Evolutionary conservation across 2,113 vertebrate species (phyloP).

Genomic region (Hydropotes inermis): DNA sequence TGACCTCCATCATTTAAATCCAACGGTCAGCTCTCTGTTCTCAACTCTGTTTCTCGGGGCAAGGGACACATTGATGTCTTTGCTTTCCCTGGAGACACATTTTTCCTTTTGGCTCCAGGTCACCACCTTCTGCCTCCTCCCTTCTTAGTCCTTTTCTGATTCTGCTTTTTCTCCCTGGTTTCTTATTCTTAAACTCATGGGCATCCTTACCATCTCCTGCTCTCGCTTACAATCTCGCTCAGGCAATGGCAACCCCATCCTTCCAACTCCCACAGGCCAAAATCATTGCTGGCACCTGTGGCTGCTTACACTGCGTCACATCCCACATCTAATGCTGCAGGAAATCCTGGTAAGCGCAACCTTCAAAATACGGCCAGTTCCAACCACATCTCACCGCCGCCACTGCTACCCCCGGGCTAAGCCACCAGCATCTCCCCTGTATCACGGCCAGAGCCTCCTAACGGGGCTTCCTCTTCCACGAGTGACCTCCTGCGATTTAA

Average conservation of each 20-base stretch:
- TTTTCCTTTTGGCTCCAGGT: background rate
- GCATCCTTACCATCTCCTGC: background rate
- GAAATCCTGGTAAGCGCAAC: background rate
- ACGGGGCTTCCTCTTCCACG: background rate
- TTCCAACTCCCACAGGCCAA: background rate
- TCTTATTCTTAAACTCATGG: background rate
- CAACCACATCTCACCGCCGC: background rate
- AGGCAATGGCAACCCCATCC: background rate
- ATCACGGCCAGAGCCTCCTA: background rate
- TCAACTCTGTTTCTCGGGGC: background rate
- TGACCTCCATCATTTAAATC: background rate
- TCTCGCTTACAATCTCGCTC: background rate
- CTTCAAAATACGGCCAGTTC: background rate
- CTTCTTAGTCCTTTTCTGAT: background rate
- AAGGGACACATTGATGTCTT: too few species aligned
- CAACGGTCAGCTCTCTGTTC: background rate
- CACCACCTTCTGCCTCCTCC: background rate
- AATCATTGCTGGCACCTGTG: background rate
- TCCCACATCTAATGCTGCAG: accelerated
- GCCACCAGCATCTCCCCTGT: background rate
- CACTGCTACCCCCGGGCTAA: background rate
- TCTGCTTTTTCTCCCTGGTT: background rate
- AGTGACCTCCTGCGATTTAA: background rate
- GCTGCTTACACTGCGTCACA: background rate
- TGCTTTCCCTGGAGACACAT: background rate